Percentiles rank a stretch among this genome's conserved stretches.
Evolutionary conservation across 2,888 invertebrate genomes (phyloP).

Genomic region (Philereme vetulata): DNA sequence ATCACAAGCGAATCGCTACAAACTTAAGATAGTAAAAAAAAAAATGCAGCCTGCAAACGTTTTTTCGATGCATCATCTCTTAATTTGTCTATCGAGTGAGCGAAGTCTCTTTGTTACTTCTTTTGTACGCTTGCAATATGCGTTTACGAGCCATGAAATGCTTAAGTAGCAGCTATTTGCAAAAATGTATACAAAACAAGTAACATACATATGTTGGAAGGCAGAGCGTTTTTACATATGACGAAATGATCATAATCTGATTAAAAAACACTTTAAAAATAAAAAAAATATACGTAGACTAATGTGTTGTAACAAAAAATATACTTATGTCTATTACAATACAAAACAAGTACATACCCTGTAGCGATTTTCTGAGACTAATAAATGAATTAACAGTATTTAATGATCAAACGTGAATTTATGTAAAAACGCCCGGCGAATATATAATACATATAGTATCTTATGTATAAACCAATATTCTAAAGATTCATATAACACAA

Average conservation of each 20-base stretch:
- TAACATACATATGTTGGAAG: constrained; percentile 5
- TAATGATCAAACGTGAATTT: neutral
- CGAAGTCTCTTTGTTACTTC: constrained; percentile 7
- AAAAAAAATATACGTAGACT: neutral
- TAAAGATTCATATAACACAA: constrained; percentile 54
- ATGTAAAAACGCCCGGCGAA: constrained; percentile 5
- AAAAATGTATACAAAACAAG: constrained; percentile 40
- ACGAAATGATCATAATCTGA: neutral
- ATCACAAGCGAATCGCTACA: too few species aligned
- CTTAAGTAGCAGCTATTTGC: constrained; percentile 19
- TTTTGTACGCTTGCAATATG: constrained; percentile 10
- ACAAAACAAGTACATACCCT: too few species aligned
- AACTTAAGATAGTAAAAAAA: too few species aligned
- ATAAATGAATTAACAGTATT: too few species aligned
- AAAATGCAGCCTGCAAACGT: too few species aligned
- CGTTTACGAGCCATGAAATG: constrained; percentile 1
- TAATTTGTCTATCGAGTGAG: constrained; percentile 6
- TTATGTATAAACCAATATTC: constrained; percentile 60
- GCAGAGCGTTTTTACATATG: constrained; percentile 7
- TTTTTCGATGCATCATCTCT: too few species aligned
- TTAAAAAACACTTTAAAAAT: neutral
- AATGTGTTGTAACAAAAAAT: too few species aligned
- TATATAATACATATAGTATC: constrained; percentile 8
- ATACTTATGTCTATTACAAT: too few species aligned
- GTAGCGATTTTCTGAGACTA: too few species aligned